These are phyloP conservation scores for Pseudocheirus occidentalis DNA, from an alignment of 2,797 vertebrate genomes.

Conservation along the genomic window DNA sequence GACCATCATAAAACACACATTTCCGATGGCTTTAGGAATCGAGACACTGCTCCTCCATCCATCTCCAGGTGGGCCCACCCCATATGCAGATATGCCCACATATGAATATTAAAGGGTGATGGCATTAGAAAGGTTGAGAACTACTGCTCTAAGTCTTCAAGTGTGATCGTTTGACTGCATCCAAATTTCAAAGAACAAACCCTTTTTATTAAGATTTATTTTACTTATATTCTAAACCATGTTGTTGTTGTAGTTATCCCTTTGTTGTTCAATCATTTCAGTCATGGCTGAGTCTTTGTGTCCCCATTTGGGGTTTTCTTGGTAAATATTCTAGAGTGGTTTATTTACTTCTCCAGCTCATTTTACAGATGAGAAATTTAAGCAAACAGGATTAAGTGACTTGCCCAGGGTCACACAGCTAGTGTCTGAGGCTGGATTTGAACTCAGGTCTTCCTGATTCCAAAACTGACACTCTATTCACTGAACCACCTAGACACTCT, in stretches of 20 bases:
- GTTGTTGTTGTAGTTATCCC: neutral
- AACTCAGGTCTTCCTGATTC: neutral
- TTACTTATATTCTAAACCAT: neutral
- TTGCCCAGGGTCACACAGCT: neutral
- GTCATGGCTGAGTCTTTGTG: neutral
- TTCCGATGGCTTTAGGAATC: too few species aligned
- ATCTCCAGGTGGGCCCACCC: too few species aligned
- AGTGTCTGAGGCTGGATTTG: neutral
- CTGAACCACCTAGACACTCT: neutral
- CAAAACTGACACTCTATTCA: neutral
- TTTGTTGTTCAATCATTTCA: neutral
- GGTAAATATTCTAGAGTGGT: too few species aligned
- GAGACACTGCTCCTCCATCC: too few species aligned
- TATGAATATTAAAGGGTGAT: too few species aligned
- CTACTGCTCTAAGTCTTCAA: too few species aligned
- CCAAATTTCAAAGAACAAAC: too few species aligned
- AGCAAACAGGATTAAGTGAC: neutral
- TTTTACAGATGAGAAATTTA: neutral
- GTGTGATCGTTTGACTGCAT: too few species aligned
- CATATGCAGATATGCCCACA: too few species aligned
- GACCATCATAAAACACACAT: too few species aligned
- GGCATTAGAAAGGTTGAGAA: too few species aligned
- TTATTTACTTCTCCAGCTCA: neutral
- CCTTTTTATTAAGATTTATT: too few species aligned
- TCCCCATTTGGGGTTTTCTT: neutral